Evolutionary conservation across 1,140 invertebrate species (phyloP), one percentile per base, ranked within the genome.

Genomic region (Drosophila santomea): DNA sequence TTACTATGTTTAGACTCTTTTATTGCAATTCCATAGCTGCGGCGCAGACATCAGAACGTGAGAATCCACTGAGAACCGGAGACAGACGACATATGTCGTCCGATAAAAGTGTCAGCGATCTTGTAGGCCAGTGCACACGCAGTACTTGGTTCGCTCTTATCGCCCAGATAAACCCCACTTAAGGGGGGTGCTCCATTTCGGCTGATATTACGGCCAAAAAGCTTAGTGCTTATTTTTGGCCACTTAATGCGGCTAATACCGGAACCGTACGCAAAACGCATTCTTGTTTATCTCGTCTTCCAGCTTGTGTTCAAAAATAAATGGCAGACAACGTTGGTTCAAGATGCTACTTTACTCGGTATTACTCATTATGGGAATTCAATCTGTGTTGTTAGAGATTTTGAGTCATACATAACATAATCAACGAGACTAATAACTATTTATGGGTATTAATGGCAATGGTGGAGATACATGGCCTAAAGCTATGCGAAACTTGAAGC

Each of bases 11-110:
- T 62, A 58, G 73, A 48, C 54, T 25, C 50, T 73, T 59, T 85
- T 76, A 63, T 76, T 85, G 81, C 63, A 69, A 74, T 74, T 52
- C 76, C 62, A 59, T 45, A 50, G 61, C 60, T 52, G 39, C 39
- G 61, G 52, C 59, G 51, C 73, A 85, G 82, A 85, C 81, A 74
- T 41, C 81, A 10, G 76, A 86, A 85, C 81, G 81, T 85, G 81
- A 75, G 82, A 81, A 81, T 54, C 66, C 56, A 61, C 60, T 63
- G 63, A 67, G 41, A 68, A 61, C 51, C 12, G 43, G 51, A 68
- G 47, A 44, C 52, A 50, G 58, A 52, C 38, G 56, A 56, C 56
- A 64, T 67, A 25, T 44, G 25, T 58, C 66, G 52, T 23, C 45
- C 69, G 81, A 85, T 80, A 71, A 85, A 61, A 54, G 62, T 73